Evolutionary conservation across 2,113 vertebrate species (phyloP).

Genomic region (Platycercus adscitus): DNA sequence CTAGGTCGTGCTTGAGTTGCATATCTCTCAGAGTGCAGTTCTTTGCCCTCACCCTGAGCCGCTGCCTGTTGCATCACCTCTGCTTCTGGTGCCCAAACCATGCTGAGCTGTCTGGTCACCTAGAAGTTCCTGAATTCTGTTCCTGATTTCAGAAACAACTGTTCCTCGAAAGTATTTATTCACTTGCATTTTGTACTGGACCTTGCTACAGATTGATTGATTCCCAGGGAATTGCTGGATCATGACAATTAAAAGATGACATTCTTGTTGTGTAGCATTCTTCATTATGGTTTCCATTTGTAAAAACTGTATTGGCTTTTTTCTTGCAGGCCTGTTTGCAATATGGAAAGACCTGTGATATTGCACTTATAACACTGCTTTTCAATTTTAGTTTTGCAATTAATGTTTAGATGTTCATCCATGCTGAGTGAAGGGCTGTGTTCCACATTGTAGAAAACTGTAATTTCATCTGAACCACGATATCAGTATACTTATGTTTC

Average conservation of each 20-base stretch:
- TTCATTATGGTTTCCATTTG: not conserved
- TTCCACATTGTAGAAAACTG: not conserved
- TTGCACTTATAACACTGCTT: not conserved
- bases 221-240: not conserved
- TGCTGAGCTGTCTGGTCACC: not conserved
- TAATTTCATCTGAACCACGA: not conserved
- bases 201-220: not conserved
- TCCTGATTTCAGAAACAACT: not conserved
- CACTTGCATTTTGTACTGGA: not conserved
- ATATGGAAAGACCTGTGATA: not conserved
- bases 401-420: not conserved
- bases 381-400: not conserved
- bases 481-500: not conserved
- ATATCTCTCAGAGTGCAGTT: accelerated
- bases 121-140: not conserved
- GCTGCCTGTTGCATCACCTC: not conserved
- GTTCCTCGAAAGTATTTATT: not conserved
- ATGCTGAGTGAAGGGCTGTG: not conserved
- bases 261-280: not conserved
- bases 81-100: not conserved
- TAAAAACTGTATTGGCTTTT: not conserved
- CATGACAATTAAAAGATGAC: not conserved
- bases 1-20: not conserved
- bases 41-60: not conserved
- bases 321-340: not conserved